Base-by-base conservation (phyloP, 2,113 vertebrate species). In the Panthera tigris region DNA sequence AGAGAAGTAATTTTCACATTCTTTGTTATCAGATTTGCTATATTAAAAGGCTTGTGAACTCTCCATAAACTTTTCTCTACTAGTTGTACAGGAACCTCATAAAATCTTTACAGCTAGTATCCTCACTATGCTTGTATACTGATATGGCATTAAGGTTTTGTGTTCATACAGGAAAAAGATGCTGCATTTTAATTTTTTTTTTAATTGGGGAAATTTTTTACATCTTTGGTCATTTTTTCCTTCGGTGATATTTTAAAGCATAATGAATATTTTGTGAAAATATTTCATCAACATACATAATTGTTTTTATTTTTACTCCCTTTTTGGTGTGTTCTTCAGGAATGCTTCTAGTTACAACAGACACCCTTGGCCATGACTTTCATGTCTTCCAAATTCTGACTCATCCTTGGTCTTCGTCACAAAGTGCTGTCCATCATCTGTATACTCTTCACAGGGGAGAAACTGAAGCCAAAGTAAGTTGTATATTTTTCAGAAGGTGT, bases 371-470 rank as follows among this genome's bases (percentile, higher is more conserved):
- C 97, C 99, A 99, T 5, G 99, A 99, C 98, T 99, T 99, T 96
- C 99, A 99, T 89, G 99, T 99, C 96, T 99, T 99, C 98, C 99
- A 99, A 99, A 98, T 99, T 96, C 99, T 99, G 97, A 99, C 99
- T 95, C 99, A 99, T 98, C 99, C 99, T 27, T 99, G 99, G 99
- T 99, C 99, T 13, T 99, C 99, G 0, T 99, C 99, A 31, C 99
- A 99, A 99, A 99, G 99, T 97, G 99, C 99, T 5, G 99, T 99
- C 89, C 99, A 99, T 98, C 99, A 99, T 97, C 99, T 99, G 55
- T 99, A 99, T 93, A 99, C 99, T 2, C 99, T 99, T 96, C 99
- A 99, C 97, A 99, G 99, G n/a, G 99, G 99, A 92, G 99, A 99
- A 98, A 99, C 99, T 0, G 99, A 99, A 99, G 99, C 99, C 98